Evolutionary conservation across 1,140 invertebrate genomes (phyloP), one percentile per base, ranked within the genome.

Genomic region (Lepidotrigona ventralis): DNA sequence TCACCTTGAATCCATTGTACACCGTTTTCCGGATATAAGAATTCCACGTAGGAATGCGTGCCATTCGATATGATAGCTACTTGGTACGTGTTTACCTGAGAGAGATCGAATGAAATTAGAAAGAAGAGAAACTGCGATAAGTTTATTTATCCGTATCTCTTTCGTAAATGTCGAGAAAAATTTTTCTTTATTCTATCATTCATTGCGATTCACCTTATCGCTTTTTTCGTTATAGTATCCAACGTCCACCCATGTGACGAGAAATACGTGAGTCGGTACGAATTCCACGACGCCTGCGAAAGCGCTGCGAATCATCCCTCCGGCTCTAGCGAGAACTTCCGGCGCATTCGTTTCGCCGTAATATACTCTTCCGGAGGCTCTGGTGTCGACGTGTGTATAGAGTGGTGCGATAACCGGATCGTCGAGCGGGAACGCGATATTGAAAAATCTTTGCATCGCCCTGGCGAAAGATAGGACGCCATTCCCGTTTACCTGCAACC

Each of bases 371-470:
- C 98, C 98, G 8, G 95, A 93, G 46, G 92, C 94, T n/a, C 95
- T 95, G 0, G 96, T 98, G 91, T 99, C 98, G 2, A 99, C 96
- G 92, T 99, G 98, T 0, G 97, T 96, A 90, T 99, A 98, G 82
- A 99, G 97, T 1, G 97, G 97, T 0, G 98, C 97, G 84, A 99
- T 98, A 0, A 98, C 95, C 0, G 98, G 97, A 93, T 98, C 98
- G 81, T 98, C 97, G 82, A 99, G 93, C 9, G 98, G 98, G 93
- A 99, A 98, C 89, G 98, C 97, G 21, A 97, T 96, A 91, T 98
- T 98, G 86, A 98, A 95, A 91, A 98, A 98, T 69, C 95, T 95
- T 26, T 97, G 96, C 80, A 99, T 97, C 71, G 98, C 97, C 19
- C 97, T 97, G 86, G 97, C 95, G 91, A 99, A 99, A 5, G 98